Base-by-base conservation (phyloP, 2,797 vertebrate species). In the Sternotherus odoratus region DNA sequence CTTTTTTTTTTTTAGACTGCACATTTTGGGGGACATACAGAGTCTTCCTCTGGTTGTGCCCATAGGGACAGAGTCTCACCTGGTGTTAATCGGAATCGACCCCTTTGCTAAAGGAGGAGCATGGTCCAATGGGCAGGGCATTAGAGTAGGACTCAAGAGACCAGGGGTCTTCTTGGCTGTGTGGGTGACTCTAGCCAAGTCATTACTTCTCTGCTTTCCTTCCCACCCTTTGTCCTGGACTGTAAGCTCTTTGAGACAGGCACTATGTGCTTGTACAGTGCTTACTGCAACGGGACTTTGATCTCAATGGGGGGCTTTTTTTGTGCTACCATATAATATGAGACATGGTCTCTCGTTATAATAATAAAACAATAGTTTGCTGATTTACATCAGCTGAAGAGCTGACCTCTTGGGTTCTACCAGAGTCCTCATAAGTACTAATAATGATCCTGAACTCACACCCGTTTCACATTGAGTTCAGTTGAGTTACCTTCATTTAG, bases 91-190 rank as follows among this genome's bases (percentile, higher is more conserved):
- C 12, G 12, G 48, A 49, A 49, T 49, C 13, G 48, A 13, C 12
- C 48, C 48, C 48, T 49, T 49, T 49, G 48, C 48, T 49, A 49
- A 49, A 49, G 12, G 48, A 49, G 30, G 19, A 83, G 30, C 46
- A 48, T 23, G 66, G 17, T 43, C 30, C 3, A 39, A 4, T 28
- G 7, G n/a, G 21, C 21, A 48, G 23, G 36, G 92, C 89, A 85
- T 28, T 60, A 75, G 57, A 57, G 6, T 33, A 33, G 30, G 16
- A 43, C 15, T 26, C 28, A 39, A 5, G 6, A 48, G 0, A 0
- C 17, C 12, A 56, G 43, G 16, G 72, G 43, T 36, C 85, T 82
- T 72, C 53, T 63, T 88, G 72, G 36, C 4, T 80, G n/a, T 80
- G n/a, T 91, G 16, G 12, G 26, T 83, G 33, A 2, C 30, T 60